Percentiles rank a stretch among this genome's conserved stretches.
Conservation (phyloP, 2,113 vertebrate species). For the Platycercus adscitus region DNA sequence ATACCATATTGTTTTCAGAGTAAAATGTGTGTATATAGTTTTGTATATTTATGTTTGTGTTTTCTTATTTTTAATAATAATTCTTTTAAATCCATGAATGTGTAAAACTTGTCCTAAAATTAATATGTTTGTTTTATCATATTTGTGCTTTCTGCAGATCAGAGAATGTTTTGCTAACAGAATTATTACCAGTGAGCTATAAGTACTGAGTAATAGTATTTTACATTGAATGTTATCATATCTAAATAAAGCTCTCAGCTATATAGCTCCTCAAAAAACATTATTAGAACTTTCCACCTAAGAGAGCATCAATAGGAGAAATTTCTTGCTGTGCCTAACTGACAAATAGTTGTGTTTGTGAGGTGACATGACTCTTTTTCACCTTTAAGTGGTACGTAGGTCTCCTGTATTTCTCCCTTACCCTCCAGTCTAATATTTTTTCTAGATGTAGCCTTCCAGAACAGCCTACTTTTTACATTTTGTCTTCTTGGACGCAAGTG, state of each 20-base stretch:
- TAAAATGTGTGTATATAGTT: background rate
- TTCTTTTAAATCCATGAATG: background rate
- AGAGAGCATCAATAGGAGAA: background rate
- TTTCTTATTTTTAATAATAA: background rate
- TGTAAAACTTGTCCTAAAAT: background rate
- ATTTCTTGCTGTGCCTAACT: background rate
- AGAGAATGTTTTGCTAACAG: background rate
- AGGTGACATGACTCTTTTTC: background rate
- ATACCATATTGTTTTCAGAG: background rate
- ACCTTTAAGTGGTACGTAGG: background rate
- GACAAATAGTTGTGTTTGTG: background rate
- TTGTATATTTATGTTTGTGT: background rate
- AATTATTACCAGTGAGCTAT: background rate
- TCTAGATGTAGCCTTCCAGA: background rate
- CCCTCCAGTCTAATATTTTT: background rate
- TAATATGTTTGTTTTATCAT: background rate
- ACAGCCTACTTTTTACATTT: background rate
- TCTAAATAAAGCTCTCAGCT: background rate
- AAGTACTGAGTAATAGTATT: background rate
- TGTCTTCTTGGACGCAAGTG: background rate
- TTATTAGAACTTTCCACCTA: background rate
- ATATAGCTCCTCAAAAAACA: background rate
- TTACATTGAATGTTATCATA: background rate
- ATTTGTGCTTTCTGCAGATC: background rate
- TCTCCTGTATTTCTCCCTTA: background rate